These are phyloP conservation scores for Sphaerophoria taeniata DNA, from an alignment of 2,888 invertebrate genomes.

Conservation along the genomic window DNA sequence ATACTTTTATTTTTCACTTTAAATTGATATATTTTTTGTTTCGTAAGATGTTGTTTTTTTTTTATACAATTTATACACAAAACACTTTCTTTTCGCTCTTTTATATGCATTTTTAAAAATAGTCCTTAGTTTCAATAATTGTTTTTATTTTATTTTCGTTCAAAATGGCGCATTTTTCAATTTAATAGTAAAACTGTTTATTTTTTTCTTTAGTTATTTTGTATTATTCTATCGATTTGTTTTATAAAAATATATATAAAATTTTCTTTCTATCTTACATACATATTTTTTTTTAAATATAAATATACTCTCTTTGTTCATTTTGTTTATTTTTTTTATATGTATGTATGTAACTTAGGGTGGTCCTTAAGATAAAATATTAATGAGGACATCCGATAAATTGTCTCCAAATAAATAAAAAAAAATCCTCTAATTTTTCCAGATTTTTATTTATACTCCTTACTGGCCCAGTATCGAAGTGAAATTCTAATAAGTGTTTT, in stretches of 20 bases:
- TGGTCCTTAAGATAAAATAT: too few species aligned
- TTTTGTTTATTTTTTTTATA: conserved; percentile 16
- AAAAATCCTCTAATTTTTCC: too few species aligned
- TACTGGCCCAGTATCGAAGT: too few species aligned
- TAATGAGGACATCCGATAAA: too few species aligned
- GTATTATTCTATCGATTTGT: conserved; percentile 53
- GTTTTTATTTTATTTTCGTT: conserved; percentile 42
- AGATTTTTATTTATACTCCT: too few species aligned
- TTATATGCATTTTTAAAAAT: conserved; percentile 50
- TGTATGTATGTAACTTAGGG: too few species aligned
- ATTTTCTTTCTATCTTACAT: conserved; percentile 67
- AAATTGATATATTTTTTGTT: conserved; percentile 57
- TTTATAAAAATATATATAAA: conserved; percentile 74
- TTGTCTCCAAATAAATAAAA: too few species aligned
- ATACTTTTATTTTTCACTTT: conserved; percentile 9
- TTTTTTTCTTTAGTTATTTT: conserved; percentile 36
- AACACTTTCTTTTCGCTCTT: conserved; percentile 60
- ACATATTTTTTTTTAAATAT: conserved; percentile 51
- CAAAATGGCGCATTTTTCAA: conserved; percentile 64
- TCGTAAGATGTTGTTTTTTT: conserved; percentile 69
- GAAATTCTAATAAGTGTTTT: too few species aligned
- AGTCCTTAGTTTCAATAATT: conserved; percentile 47
- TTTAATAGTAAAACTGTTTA: conserved; percentile 15
- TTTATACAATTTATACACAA: conserved; percentile 75
- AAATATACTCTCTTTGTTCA: conserved; percentile 67